A percentile compares a stretch with the other conserved stretches of the same genome.
phyloP scores from a whole-genome alignment of 2,888 invertebrate genomes.

The Lithophane semibrunnea region DNA sequence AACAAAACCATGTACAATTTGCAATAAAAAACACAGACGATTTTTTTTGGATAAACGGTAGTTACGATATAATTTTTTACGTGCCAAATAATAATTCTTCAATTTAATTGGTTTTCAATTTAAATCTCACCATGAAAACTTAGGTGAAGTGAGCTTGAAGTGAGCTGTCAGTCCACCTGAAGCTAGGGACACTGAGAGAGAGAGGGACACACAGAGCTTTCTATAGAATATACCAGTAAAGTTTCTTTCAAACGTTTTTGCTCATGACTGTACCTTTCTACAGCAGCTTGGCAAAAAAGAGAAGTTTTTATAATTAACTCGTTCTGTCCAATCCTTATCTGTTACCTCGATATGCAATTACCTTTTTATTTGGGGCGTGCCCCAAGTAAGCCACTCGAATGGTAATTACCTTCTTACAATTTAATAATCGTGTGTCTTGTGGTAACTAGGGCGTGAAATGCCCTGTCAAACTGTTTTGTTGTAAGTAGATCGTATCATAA shows the following conservation, averaged over 20 bases:
- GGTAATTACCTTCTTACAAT: slow-evolving; percentile 55
- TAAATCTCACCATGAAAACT: background rate
- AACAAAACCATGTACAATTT: too few relatives aligned
- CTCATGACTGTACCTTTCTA: slow-evolving; percentile 13
- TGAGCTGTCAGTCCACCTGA: too few relatives aligned
- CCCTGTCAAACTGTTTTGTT: slow-evolving; percentile 35
- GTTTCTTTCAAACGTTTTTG: background rate
- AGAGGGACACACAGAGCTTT: too few relatives aligned
- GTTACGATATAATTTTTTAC: background rate
- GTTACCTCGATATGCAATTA: slow-evolving; percentile 55
- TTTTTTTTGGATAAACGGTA: too few relatives aligned
- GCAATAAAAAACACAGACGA: background rate
- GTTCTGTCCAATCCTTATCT: slow-evolving; percentile 50
- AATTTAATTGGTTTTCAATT: background rate
- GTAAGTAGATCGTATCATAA: too few relatives aligned
- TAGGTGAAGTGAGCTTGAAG: too few relatives aligned
- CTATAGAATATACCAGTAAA: background rate
- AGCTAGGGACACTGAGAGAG: too few relatives aligned
- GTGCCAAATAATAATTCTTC: background rate
- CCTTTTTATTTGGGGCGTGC: slow-evolving; percentile 60
- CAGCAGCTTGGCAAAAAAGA: slow-evolving; percentile 23
- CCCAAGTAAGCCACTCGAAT: slow-evolving; percentile 43
- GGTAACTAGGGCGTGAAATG: slow-evolving; percentile 33
- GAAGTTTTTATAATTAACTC: slow-evolving; percentile 57
- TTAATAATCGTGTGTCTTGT: slow-evolving; percentile 51